Evolutionary conservation across 1,140 invertebrate species (phyloP), one percentile per base, ranked within the genome.

Genomic region (Ericerus pela): DNA sequence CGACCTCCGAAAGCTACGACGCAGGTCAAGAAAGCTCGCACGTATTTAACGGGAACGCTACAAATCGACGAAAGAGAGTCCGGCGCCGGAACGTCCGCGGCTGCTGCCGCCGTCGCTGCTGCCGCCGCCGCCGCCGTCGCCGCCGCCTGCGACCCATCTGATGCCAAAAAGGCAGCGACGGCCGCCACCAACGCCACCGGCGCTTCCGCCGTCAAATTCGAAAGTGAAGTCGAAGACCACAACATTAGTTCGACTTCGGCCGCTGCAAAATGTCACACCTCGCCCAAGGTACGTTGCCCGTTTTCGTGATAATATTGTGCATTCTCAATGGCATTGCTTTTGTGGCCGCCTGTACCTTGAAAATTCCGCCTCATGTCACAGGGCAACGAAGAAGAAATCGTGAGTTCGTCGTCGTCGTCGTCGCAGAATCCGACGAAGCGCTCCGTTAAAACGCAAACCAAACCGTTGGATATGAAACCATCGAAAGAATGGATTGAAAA

Each of bases 401-500:
- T 65, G 4, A 64, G 62, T 55, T 65, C 64, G 28, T 65, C 63
- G 29, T 65, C 41, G 10, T 65, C 63, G 29, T 65, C 41, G 10
- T 47, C 60, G 51, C 62, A 63, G 27, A 63, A 55, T 53, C 29
- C 55, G 18, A 36, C 24, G 41, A 51, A 52, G 14, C 30, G 54
- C 24, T 56, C 58, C 8, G 53, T 63, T 51, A 61, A 51, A 16
- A 59, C 60, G 1, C 64, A 66, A 57, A 63, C 63, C 1, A 61
- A 60, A 54, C 55, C 55, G 18, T 36, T 60, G 6, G 60, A 60
- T n/a, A 53, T 62, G n/a, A 61, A 59, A 58, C 56, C 63, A 20
- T 57, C 57, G 28, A 64, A 63, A 55, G 61, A 62, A 51, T 37
- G 62, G 16, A 53, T 69, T n/a, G 60, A 68, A 0, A 73, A 73